Percentiles rank a stretch among this genome's conserved stretches.
These are phyloP conservation scores for Macropodus opercularis DNA, from an alignment of 2,797 vertebrate species.

Conservation along the genomic window DNA sequence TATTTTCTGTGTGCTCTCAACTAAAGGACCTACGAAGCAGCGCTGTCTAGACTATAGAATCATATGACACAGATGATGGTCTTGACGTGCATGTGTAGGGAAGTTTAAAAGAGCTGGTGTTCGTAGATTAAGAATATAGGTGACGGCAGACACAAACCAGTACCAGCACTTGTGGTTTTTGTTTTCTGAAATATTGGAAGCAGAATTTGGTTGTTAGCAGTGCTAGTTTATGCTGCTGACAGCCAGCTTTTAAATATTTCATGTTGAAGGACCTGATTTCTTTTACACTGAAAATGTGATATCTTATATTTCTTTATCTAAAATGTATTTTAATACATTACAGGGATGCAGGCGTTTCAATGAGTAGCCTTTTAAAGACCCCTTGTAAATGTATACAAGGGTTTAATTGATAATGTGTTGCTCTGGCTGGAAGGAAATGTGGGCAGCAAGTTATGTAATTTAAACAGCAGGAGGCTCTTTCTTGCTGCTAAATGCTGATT, in stretches of 20 bases:
- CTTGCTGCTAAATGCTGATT: slow-evolving; percentile 34
- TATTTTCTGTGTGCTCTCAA: slow-evolving; percentile 46
- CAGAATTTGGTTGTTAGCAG: slow-evolving; percentile 20
- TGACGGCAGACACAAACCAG: slow-evolving; percentile 21
- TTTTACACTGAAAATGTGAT: slow-evolving; percentile 42
- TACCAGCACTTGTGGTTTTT: slow-evolving; percentile 42
- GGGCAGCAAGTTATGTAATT: slow-evolving; percentile 32
- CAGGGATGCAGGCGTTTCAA: slow-evolving; percentile 42
- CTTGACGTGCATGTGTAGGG: slow-evolving; percentile 26
- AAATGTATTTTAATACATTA: slow-evolving; percentile 55
- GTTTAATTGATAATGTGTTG: slow-evolving; percentile 28
- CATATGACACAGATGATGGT: slow-evolving; percentile 30
- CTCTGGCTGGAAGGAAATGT: slow-evolving; percentile 28
- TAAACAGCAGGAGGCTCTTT: slow-evolving; percentile 41
- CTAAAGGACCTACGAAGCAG: slow-evolving; percentile 44
- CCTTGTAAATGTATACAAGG: slow-evolving; percentile 26
- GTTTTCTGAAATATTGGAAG: slow-evolving; percentile 28
- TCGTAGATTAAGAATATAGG: slow-evolving; percentile 11
- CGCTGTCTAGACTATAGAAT: slow-evolving; percentile 13
- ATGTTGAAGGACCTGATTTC: slow-evolving; percentile 50
- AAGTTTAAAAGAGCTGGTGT: slow-evolving; percentile 13
- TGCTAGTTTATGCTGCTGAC: slow-evolving; percentile 23
- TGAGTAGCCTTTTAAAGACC: slow-evolving; percentile 45
- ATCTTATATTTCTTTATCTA: slow-evolving; percentile 43
- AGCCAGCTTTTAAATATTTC: slow-evolving; percentile 35